Evolutionary conservation across 2,888 invertebrate genomes (phyloP).

Genomic region (Drosophila neotestacea): DNA sequence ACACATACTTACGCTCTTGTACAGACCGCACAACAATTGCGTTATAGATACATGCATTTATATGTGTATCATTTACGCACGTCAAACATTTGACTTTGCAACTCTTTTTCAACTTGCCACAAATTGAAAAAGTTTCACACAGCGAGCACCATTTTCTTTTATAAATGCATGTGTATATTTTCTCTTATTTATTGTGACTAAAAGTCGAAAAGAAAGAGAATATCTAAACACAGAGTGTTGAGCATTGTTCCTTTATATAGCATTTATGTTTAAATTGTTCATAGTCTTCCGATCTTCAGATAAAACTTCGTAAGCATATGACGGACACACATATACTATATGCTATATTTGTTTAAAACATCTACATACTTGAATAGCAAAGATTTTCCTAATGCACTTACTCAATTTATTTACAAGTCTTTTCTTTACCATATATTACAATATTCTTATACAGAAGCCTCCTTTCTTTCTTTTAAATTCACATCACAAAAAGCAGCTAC

Average conservation of each 20-base stretch:
- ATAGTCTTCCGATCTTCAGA: too few species aligned
- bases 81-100: conserved; percentile 67
- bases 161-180: neutral
- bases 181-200: neutral
- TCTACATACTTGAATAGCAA: too few species aligned
- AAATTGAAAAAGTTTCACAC: conserved; percentile 67
- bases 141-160: neutral
- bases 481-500: too few species aligned
- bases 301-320: too few species aligned
- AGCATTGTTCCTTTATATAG: neutral
- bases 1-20: neutral
- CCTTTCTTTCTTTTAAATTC: too few species aligned
- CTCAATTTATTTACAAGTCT: too few species aligned
- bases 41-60: conserved; percentile 40
- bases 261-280: neutral
- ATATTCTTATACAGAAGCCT: too few species aligned
- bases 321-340: too few species aligned
- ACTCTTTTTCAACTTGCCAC: conserved; percentile 30
- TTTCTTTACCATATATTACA: too few species aligned
- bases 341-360: too few species aligned
- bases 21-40: conserved; percentile 20
- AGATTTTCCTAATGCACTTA: too few species aligned
- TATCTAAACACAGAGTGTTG: neutral
- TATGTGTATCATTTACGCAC: conserved; percentile 62
- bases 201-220: conserved; percentile 1